Percentiles rank a stretch among this genome's conserved stretches.
phyloP scores from a whole-genome alignment of 2,113 vertebrate species.

The Cercopithecus mona region DNA sequence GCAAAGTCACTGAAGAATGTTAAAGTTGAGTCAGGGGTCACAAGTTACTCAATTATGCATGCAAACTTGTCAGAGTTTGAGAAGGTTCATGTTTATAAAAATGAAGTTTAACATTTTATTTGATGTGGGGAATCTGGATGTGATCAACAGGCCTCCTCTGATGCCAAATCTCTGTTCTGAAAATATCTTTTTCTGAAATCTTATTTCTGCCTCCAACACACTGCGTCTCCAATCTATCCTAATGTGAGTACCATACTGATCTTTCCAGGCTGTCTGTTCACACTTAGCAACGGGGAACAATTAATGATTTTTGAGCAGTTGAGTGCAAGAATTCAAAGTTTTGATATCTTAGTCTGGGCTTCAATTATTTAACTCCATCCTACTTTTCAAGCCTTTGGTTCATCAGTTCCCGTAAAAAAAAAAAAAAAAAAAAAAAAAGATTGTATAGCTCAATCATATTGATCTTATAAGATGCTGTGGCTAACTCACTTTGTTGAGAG shows the following conservation, averaged over 20 bases:
- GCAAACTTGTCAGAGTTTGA: constrained; percentile 31
- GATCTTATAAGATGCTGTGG: background rate
- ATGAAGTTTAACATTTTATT: constrained; percentile 30
- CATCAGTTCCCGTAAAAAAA: background rate
- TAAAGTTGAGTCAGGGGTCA: constrained; percentile 66
- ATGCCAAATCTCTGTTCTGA: constrained; percentile 17
- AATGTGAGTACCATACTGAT: background rate
- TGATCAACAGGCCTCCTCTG: constrained; percentile 2
- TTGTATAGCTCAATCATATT: background rate
- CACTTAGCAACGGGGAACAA: background rate
- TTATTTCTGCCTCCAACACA: background rate
- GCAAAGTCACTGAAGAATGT: constrained; percentile 67
- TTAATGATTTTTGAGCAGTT: background rate
- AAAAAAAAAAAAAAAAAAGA: background rate
- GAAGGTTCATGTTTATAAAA: constrained; percentile 4
- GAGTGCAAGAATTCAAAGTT: background rate
- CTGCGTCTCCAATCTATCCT: background rate
- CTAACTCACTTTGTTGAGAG: background rate
- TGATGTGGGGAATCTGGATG: background rate
- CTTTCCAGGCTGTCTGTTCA: background rate
- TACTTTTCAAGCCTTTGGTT: background rate
- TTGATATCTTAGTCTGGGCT: background rate
- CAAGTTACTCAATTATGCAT: constrained; percentile 40
- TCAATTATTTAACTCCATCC: background rate
- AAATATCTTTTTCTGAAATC: background rate